Conservation (phyloP, 2,113 vertebrate species). For the Mustela nigripes region DNA sequence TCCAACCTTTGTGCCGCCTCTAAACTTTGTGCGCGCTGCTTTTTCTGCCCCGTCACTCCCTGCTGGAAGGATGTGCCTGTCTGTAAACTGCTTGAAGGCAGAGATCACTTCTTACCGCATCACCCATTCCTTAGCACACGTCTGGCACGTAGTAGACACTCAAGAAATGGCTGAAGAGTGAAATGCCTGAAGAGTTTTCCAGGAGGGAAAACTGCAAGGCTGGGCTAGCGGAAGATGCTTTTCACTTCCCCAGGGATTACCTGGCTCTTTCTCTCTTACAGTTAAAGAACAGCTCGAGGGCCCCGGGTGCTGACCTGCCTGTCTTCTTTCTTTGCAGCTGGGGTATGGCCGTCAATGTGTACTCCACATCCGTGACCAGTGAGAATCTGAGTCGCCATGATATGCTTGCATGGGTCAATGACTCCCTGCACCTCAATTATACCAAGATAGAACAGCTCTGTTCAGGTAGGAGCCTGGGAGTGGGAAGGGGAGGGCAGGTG, state of each 20-base stretch:
- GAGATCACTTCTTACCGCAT: neutral
- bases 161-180: neutral
- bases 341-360: constrained; percentile 99
- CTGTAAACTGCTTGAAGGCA: neutral
- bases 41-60: neutral
- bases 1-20: neutral
- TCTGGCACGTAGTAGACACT: neutral
- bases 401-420: constrained; percentile 98
- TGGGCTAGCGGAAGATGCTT: neutral
- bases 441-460: constrained; percentile 98
- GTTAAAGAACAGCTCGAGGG: neutral
- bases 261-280: neutral
- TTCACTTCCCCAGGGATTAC: neutral
- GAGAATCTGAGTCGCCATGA: constrained; percentile 99
- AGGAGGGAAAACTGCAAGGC: neutral
- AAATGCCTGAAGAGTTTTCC: neutral
- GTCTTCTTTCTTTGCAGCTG: constrained; percentile 84
- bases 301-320: neutral
- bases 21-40: neutral
- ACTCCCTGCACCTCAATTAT: constrained; percentile 96
- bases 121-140: neutral
- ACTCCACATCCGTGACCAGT: constrained; percentile 97
- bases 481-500: fast-evolving
- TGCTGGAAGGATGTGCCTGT: neutral
- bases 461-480: constrained; percentile 90